Evolutionary conservation across 2,888 invertebrate species (phyloP).

Genomic region (Spisula subtruncata): DNA sequence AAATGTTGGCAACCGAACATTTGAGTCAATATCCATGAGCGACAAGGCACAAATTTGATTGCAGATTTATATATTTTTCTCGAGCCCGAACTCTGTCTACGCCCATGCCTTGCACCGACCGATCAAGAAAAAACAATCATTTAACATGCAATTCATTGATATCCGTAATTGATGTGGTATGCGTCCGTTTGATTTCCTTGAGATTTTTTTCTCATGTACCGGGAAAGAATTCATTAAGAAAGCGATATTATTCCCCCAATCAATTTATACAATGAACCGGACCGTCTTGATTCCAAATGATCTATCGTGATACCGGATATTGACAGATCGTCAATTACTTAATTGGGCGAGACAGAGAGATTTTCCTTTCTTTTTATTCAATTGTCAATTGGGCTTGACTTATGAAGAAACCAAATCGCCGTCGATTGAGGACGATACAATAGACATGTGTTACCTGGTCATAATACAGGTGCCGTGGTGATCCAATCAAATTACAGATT

Average conservation of each 20-base stretch:
- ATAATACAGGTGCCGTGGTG: conserved; percentile 56
- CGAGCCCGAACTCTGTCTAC: no score
- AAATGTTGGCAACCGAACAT: no score
- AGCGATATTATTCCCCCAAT: not conserved
- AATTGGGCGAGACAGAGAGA: conserved; percentile 36
- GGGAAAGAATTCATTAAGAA: conserved; percentile 5
- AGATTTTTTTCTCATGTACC: not conserved
- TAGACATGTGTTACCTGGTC: conserved; percentile 28
- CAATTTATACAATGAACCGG: conserved; percentile 5
- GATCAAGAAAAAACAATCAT: no score
- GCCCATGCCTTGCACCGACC: no score
- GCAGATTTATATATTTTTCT: no score
- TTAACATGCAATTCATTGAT: no score
- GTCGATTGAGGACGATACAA: not conserved
- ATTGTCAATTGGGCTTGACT: conserved; percentile 35
- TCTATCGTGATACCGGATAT: not conserved
- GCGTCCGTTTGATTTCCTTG: not conserved
- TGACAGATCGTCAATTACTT: conserved; percentile 27
- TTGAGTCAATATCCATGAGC: no score
- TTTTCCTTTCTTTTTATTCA: conserved; percentile 34
- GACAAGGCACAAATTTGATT: no score
- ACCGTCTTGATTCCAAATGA: conserved; percentile 5
- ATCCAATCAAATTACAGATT: conserved; percentile 54
- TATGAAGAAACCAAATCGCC: conserved; percentile 34
- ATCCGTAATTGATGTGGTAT: not conserved